phyloP scores from a whole-genome alignment of 2,888 invertebrate genomes.

The Anaspis maculata region DNA sequence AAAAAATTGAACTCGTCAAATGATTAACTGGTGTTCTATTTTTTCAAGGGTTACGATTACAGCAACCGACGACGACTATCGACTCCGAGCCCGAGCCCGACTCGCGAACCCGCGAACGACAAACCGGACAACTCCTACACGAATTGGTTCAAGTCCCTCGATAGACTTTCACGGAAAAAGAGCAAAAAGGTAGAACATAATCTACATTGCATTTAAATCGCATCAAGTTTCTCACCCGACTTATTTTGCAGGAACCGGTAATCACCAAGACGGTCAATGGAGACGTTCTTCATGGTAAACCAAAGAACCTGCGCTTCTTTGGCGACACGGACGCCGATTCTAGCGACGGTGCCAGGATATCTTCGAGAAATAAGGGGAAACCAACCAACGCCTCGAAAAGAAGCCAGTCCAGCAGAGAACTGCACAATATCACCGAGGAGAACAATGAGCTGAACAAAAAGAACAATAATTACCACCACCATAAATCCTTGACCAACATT shows the following conservation, averaged over 20 bases:
- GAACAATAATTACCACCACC: slow-evolving; percentile 44
- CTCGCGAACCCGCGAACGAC: slow-evolving; percentile 41
- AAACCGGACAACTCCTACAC: slow-evolving; percentile 34
- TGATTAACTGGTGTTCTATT: too few relatives aligned
- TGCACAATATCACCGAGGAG: slow-evolving; percentile 50
- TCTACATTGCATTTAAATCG: neutral
- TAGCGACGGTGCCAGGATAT: slow-evolving; percentile 46
- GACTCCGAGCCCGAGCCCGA: slow-evolving; percentile 59
- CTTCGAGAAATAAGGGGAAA: slow-evolving; percentile 24
- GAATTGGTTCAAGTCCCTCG: slow-evolving; percentile 75
- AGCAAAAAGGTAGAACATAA: slow-evolving; percentile 43
- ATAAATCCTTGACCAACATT: slow-evolving; percentile 38
- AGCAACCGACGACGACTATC: slow-evolving; percentile 66
- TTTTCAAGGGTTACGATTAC: slow-evolving; percentile 39
- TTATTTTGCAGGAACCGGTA: slow-evolving; percentile 35
- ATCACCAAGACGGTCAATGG: too few relatives aligned
- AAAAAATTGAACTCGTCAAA: too few relatives aligned
- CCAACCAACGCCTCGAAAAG: slow-evolving; percentile 19
- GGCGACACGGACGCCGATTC: slow-evolving; percentile 77
- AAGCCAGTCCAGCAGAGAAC: slow-evolving; percentile 42
- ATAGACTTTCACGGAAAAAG: slow-evolving; percentile 63
- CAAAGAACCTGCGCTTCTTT: slow-evolving; percentile 73
- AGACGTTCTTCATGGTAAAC: too few relatives aligned
- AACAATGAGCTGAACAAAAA: slow-evolving; percentile 35
- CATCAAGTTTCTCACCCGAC: slow-evolving; percentile 2